Base-by-base conservation (phyloP, 2,888 invertebrate genomes). In the Asteroscopus sphinx region DNA sequence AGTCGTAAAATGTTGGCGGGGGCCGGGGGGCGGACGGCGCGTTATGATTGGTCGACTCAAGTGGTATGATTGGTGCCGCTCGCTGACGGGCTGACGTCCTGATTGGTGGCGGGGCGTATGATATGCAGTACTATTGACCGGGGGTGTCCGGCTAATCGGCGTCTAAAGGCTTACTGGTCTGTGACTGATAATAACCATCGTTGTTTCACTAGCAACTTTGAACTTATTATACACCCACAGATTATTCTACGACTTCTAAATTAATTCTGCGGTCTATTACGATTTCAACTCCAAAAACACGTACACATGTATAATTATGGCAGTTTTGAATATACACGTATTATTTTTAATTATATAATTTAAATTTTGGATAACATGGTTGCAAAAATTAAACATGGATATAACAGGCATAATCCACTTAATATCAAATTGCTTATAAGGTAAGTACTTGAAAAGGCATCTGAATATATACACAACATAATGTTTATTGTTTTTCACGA, bases 261-360 rank as follows among this genome's bases (percentile, higher is more conserved):
- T 21, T 61, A 26, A 28, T 55, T 40, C 11, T 30, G 26, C 40
- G 37, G 48, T 52, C 21, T 54, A 55, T 39, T 46, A n/a, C n/a
- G 25, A 46, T 51, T 25, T 41, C 13, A 57, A 49, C 15, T 39
- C 30, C 12, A 49, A 51, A 52, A 58, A 40, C 46, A 12, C 13
- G 32, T 47, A 51, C 16, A 39, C 28, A 21, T 25, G 40, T 41
- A 48, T 2, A 41, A 4, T 39, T 47, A 73, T 62, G 70, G 73
- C 73, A 70, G 59, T 59, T 55, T 41, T 26, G 13, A 40, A 41
- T 42, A 55, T 42, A 55, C 12, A 44, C 48, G 49, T 52, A 35
- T 42, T 44, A 55, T 44, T 56, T 55, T 48, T 26, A 40, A 36
- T 36, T 11, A n/a, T 15, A 40, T 32, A 40, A 25, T 15, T 37